Base-by-base conservation (phyloP, 1,140 invertebrate species). In the Calliphora vicina region DNA sequence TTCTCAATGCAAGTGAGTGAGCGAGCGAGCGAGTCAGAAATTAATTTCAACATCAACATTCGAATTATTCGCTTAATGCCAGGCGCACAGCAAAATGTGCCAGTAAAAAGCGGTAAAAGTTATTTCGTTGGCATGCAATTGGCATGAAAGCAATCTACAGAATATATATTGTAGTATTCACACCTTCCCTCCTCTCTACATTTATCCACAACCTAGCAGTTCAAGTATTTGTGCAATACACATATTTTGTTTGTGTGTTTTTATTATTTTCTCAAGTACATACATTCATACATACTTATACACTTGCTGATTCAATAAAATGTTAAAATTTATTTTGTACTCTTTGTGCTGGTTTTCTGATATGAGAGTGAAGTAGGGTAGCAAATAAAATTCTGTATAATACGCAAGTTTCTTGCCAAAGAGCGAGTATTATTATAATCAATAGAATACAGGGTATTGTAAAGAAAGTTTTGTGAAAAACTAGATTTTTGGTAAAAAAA, bases 11-110 rank as follows among this genome's bases (percentile, higher is more conserved):
- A 17, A 73, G 15, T 71, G 10, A 71, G 25, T 29, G 27, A 27
- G 25, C 17, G 29, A 76, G n/a, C 15, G 27, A 27, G 25, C 17
- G 29, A 76, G n/a, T 29, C 12, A 76, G 27, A 42, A 76, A 1
- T 76, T n/a, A 76, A 20, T 73, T 42, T 20, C 73, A 76, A 76
- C 73, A 76, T 76, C 73, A 76, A 76, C 73, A 76, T 76, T 76
- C 73, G 73, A 76, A 76, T 76, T 76, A 76, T 76, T 76, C 73
- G 73, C 73, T 76, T 42, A 76, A 35, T 20, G 20, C 35, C 35
- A 76, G 73, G 73, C 73, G 12, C 23, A n/a, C 73, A 76, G 35
- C 73, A 42, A 42, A 42, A 42, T 42, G n/a, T 35, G 17, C 27
- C 9, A 23, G n/a, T 1, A 67, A 23, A 67, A 67, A 42, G 73